A percentile compares a stretch with the other conserved stretches of the same genome.
These are phyloP conservation scores for Pachypeltis micranthus DNA, from an alignment of 1,140 invertebrate genomes.

Conservation along the genomic window DNA sequence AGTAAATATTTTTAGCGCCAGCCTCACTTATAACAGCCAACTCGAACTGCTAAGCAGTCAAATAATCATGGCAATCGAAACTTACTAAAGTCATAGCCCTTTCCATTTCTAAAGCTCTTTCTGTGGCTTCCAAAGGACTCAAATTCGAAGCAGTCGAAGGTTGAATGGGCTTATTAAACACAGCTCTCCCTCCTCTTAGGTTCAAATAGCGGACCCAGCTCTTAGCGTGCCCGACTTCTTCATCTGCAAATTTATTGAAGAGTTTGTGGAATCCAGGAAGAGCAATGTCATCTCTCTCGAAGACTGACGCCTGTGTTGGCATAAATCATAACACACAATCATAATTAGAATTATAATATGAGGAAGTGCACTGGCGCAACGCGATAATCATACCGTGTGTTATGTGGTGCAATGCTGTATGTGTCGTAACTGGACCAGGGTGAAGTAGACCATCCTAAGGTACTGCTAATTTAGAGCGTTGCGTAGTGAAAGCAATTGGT, in stretches of 20 bases:
- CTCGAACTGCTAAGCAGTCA: too few relatives aligned
- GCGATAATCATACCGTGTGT: not conserved
- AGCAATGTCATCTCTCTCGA: conserved; percentile 65
- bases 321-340: not conserved
- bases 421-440: not conserved
- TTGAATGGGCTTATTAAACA: conserved; percentile 38
- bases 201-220: conserved; percentile 66
- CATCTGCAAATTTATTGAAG: conserved; percentile 55
- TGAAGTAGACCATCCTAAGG: not conserved
- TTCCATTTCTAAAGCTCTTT: conserved; percentile 59
- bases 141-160: conserved; percentile 49
- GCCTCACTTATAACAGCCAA: too few relatives aligned
- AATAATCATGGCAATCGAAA: not conserved
- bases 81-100: conserved; percentile 55
- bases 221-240: conserved; percentile 63
- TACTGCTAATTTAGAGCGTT: too few relatives aligned
- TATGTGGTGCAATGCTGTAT: not conserved
- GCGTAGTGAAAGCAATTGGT: too few relatives aligned
- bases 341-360: too few relatives aligned
- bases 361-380: not conserved
- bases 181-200: conserved; percentile 58
- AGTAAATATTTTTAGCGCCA: too few relatives aligned
- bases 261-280: conserved; percentile 55
- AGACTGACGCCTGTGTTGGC: conserved; percentile 51
- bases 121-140: conserved; percentile 49